Evolutionary conservation across 2,797 vertebrate genomes (phyloP), one percentile per base, ranked within the genome.

Genomic region (Sebastes jordani): DNA sequence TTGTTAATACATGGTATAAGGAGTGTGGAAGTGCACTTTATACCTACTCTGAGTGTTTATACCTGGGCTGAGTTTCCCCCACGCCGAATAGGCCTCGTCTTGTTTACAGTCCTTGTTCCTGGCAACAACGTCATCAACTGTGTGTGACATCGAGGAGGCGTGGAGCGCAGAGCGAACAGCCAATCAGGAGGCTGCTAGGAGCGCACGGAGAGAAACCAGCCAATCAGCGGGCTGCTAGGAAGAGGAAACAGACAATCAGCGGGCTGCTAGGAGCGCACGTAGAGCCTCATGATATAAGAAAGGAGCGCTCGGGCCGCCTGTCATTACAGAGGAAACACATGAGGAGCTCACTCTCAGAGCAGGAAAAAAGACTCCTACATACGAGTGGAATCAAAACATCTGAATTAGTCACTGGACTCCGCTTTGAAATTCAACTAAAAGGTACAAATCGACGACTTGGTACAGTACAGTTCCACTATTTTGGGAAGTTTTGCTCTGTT

Each of bases 61-160:
- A 76, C 85, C 76, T 82, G 59, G 38, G 20, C 46, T 55, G 73
- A 87, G 80, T 90, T 87, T 89, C 85, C 86, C 84, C 87, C 61
- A 80, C 80, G 54, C 34, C 23, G 91, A 88, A 90, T 83, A 82
- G 80, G 79, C 71, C 67, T 74, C 34, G 82, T 94, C 94, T 91
- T 97, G 96, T 97, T 97, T 96, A 97, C 95, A 92, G 93, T 94
- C 92, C 92, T 91, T 88, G 90, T 97, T 97, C 95, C 97, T 92
- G 97, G 97, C 96, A 97, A 94, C 95, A 85, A 95, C 97, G 95
- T 96, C 96, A 96, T 87, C 49, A 1, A 25, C 23, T 20, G 23
- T 11, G 25, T 64, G 36, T 78, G 80, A 89, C 83, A 74, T 55
- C 42, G 42, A 46, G 52, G 81, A 69, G 91, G 91, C 88, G 92